Evolutionary conservation across 2,113 vertebrate species (phyloP).

Genomic region (Paradoxurus hermaphroditus): DNA sequence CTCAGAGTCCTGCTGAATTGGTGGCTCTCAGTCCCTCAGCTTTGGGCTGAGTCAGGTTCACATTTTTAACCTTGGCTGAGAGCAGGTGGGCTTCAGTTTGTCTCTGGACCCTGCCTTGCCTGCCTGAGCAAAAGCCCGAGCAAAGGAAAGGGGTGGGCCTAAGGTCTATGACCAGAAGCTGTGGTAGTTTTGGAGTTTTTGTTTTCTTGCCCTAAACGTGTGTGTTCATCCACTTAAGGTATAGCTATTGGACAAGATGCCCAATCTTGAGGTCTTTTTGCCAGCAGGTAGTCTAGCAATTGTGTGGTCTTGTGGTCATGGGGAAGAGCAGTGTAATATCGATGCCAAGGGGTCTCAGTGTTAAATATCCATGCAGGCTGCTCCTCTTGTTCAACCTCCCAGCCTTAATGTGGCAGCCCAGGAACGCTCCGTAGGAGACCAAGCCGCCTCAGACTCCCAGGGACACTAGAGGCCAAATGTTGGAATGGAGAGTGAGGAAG

Average conservation of each 20-base stretch:
- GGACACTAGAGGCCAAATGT: not conserved
- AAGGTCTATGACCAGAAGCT: not conserved
- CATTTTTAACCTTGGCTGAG: not conserved
- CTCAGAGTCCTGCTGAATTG: not conserved
- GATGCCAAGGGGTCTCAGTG: not conserved
- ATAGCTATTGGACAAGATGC: not conserved
- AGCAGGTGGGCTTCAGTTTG: not conserved
- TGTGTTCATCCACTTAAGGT: not conserved
- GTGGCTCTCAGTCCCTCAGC: not conserved
- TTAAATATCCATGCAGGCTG: accelerated
- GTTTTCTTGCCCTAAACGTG: not conserved
- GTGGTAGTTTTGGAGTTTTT: not conserved
- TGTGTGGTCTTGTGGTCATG: too few species aligned
- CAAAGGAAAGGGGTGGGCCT: not conserved
- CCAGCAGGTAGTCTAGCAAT: not conserved
- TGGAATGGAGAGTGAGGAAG: not conserved
- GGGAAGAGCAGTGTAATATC: not conserved
- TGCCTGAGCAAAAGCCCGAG: not conserved
- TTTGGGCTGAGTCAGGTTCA: not conserved
- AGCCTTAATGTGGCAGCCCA: not conserved
- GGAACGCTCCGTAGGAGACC: not conserved
- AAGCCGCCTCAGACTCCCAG: not conserved
- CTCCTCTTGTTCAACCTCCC: not conserved
- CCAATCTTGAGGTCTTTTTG: not conserved
- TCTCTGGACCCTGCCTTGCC: not conserved